Conservation (phyloP, 2,113 vertebrate genomes). For the Etheostoma cragini region DNA sequence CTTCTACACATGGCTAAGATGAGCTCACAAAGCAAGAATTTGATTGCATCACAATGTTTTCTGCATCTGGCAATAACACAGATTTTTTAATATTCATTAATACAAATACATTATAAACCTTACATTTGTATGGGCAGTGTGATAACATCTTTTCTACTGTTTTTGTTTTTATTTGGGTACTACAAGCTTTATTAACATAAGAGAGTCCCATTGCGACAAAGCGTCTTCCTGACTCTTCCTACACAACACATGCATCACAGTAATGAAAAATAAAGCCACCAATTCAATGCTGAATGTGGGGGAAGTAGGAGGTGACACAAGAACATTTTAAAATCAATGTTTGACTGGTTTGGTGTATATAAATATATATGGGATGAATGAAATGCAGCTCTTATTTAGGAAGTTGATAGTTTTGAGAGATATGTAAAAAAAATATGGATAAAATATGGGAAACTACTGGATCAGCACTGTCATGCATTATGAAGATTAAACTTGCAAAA, state of each 20-base stretch:
- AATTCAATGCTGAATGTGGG: neutral
- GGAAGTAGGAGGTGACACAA: neutral
- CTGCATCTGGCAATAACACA: too few relatives aligned
- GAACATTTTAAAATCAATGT: constrained; percentile 26
- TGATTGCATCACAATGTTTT: too few relatives aligned
- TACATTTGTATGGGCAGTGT: neutral
- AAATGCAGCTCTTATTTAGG: neutral
- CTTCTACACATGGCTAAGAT: neutral
- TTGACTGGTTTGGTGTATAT: neutral
- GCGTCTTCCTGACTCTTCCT: neutral
- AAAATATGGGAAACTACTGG: constrained; percentile 47
- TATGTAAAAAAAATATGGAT: constrained; percentile 50
- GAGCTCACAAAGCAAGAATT: too few relatives aligned
- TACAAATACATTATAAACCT: too few relatives aligned
- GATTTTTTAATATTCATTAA: too few relatives aligned
- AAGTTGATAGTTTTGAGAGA: constrained; percentile 34
- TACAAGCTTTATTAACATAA: neutral
- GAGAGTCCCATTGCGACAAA: constrained; percentile 9
- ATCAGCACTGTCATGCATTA: constrained; percentile 64
- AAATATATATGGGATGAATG: constrained; percentile 15
- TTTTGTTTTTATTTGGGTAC: constrained; percentile 1
- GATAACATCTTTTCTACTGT: neutral
- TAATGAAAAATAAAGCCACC: constrained; percentile 36
- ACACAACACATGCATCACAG: constrained; percentile 14
- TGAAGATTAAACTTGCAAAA: constrained; percentile 66